Evolutionary conservation across 2,888 invertebrate species (phyloP).

Genomic region (Cremastobaeus sp.): DNA sequence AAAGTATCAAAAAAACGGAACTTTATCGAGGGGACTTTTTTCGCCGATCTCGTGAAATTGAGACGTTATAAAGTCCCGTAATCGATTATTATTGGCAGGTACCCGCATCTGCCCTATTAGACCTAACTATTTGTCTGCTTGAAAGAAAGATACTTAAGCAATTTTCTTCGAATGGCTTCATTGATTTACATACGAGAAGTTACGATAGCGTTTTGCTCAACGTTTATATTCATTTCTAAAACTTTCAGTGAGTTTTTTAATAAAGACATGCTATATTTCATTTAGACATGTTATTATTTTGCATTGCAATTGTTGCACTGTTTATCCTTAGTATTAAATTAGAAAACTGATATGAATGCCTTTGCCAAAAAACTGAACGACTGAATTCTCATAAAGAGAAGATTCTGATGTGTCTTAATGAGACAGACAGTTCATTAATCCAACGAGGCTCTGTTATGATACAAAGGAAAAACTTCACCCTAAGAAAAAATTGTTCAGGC

Average conservation of each 20-base stretch:
- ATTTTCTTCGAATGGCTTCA: background rate
- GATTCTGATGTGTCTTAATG: too few relatives aligned
- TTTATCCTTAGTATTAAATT: too few relatives aligned
- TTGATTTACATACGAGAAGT: too few relatives aligned
- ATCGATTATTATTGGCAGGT: slow-evolving; percentile 76
- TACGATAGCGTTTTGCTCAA: too few relatives aligned
- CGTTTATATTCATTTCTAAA: too few relatives aligned
- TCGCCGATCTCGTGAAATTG: slow-evolving; percentile 74
- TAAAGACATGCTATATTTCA: too few relatives aligned
- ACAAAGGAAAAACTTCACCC: slow-evolving; percentile 35
- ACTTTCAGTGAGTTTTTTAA: background rate
- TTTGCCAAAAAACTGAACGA: too few relatives aligned
- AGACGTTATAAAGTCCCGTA: slow-evolving; percentile 75
- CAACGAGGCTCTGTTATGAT: slow-evolving; percentile 39
- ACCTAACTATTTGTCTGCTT: slow-evolving; percentile 57
- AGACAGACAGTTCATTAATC: slow-evolving; percentile 51
- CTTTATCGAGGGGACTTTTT: slow-evolving; percentile 51
- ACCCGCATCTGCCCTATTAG: slow-evolving; percentile 71
- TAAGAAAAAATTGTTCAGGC: slow-evolving; percentile 27
- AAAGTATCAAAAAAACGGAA: slow-evolving; percentile 47
- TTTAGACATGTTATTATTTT: too few relatives aligned
- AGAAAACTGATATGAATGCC: too few relatives aligned
- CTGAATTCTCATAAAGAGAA: too few relatives aligned
- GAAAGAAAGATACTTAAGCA: slow-evolving; percentile 5
- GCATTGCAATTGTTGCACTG: too few relatives aligned